These are phyloP conservation scores for Eulemur macaco DNA, from an alignment of 2,113 vertebrate species.

Conservation along the genomic window DNA sequence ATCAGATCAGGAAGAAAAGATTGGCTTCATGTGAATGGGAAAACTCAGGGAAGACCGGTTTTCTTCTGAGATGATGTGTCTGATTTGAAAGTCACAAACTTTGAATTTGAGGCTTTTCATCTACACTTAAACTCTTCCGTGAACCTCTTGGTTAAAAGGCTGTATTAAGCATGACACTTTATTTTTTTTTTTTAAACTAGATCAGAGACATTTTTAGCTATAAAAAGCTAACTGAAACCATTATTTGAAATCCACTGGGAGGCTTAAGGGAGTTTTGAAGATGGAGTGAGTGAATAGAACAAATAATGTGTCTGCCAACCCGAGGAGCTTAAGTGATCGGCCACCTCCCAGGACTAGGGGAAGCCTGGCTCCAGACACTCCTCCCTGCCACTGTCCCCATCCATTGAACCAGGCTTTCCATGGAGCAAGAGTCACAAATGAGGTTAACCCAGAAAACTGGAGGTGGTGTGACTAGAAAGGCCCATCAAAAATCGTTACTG, in stretches of 20 bases:
- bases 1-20: slow-evolving; percentile 39
- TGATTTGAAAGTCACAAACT: slow-evolving; percentile 36
- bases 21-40: slow-evolving; percentile 38
- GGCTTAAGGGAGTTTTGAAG: slow-evolving; percentile 36
- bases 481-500: neutral
- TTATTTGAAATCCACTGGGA: slow-evolving; percentile 52
- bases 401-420: neutral
- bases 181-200: neutral
- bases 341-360: neutral
- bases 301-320: neutral
- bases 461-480: neutral
- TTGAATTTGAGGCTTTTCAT: slow-evolving; percentile 39
- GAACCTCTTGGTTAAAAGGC: slow-evolving; percentile 52
- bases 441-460: neutral
- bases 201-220: slow-evolving; percentile 49
- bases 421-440: neutral
- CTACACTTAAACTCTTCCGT: slow-evolving; percentile 21
- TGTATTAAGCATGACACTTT: slow-evolving; percentile 20
- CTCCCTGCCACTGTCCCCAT: neutral
- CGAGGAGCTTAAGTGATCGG: neutral
- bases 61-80: slow-evolving; percentile 8
- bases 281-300: neutral
- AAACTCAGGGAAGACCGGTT: slow-evolving; percentile 33
- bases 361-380: neutral
- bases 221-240: slow-evolving; percentile 58